Conservation (phyloP, 37 sponge, comb jelly and placozoan species). For the Theonella swinhoei region DNA sequence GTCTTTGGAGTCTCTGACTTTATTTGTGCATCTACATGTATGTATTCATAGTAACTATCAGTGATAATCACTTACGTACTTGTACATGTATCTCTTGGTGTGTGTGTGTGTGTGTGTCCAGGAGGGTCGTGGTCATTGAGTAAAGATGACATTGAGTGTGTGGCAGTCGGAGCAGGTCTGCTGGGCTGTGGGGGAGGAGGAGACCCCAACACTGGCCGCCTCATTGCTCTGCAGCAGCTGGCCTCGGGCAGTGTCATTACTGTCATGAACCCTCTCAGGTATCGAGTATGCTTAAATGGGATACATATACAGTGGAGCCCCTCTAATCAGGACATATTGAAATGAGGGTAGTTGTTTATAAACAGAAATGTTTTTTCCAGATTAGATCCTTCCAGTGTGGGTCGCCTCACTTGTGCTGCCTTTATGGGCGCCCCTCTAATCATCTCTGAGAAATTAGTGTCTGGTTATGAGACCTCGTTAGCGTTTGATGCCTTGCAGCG, state of each 20-base stretch:
- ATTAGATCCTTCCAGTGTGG: slow-evolving; percentile 5
- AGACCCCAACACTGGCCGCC: slow-evolving; percentile 58
- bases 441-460: slow-evolving; percentile 67
- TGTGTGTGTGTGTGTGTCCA: not conserved
- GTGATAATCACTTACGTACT: too few species aligned
- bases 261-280: slow-evolving; percentile 69
- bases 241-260: slow-evolving; percentile 52
- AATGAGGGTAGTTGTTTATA: too few species aligned
- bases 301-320: too few species aligned
- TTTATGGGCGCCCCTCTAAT: slow-evolving; percentile 89
- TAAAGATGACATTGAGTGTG: slow-evolving; percentile 75
- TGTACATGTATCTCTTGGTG: too few species aligned
- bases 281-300: not conserved
- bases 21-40: too few species aligned
- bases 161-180: slow-evolving; percentile 82
- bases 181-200: slow-evolving; percentile 95
- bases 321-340: too few species aligned
- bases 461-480: slow-evolving; percentile 45
- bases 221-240: slow-evolving; percentile 42
- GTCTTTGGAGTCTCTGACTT: too few species aligned
- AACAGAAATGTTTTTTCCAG: not conserved
- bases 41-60: too few species aligned
- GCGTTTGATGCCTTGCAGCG: slow-evolving; percentile 45
- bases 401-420: slow-evolving; percentile 40
- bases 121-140: slow-evolving; percentile 67